Conservation (phyloP, 2,888 invertebrate genomes). For the Sesamia inferens region DNA sequence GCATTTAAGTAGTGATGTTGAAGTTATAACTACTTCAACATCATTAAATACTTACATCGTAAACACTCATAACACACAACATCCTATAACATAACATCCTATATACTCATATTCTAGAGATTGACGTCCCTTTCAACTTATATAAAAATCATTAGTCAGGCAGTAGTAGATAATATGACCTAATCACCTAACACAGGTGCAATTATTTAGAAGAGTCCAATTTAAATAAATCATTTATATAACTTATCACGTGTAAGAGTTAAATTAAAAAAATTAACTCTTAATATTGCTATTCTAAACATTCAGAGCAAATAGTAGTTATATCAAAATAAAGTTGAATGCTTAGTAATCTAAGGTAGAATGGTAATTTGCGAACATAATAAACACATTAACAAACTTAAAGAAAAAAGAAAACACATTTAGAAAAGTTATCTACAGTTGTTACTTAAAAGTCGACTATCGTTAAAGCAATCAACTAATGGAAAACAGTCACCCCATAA, state of each 20-base stretch:
- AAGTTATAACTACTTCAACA: too few relatives aligned
- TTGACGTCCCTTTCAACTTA: too few relatives aligned
- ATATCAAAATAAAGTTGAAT: slow-evolving; percentile 4
- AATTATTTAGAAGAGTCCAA: not conserved
- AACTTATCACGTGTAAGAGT: slow-evolving; percentile 2
- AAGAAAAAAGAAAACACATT: slow-evolving; percentile 25
- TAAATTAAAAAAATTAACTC: too few relatives aligned
- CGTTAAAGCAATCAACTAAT: slow-evolving; percentile 62
- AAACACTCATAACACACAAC: too few relatives aligned
- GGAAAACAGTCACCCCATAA: slow-evolving; percentile 56
- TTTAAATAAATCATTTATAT: slow-evolving; percentile 9
- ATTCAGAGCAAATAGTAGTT: slow-evolving; percentile 8
- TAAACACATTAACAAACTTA: slow-evolving; percentile 14
- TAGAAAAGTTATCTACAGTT: slow-evolving; percentile 40
- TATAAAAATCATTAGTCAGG: slow-evolving; percentile 9
- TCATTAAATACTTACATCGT: too few relatives aligned
- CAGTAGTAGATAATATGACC: not conserved
- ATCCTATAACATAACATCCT: too few relatives aligned
- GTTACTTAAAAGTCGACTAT: slow-evolving; percentile 55
- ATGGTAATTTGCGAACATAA: slow-evolving; percentile 27
- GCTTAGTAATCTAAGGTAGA: not conserved
- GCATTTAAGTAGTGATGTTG: slow-evolving; percentile 6
- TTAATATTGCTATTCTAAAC: too few relatives aligned
- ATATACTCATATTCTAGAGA: too few relatives aligned
- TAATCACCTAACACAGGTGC: not conserved